Base-by-base conservation (phyloP, 2,888 invertebrate genomes). In the Drosophila leonis region DNA sequence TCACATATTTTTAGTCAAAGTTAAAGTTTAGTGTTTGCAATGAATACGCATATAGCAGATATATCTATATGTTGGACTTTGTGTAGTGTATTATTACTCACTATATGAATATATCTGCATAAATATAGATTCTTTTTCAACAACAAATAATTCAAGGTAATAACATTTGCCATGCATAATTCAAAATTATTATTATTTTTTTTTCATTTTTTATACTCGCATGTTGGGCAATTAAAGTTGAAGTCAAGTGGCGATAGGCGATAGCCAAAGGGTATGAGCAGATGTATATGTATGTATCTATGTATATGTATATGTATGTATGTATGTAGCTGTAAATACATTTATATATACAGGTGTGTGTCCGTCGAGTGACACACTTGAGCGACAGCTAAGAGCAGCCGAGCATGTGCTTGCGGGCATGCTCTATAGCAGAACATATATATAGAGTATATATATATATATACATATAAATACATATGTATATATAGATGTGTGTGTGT, bases 141-240 rank as follows among this genome's bases (percentile, higher is more conserved):
- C 61, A 31, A 66, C 65, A 62, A 49, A 67, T 62, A 52, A 72
- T 65, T 70, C 78, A 78, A 78, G 82, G 78, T 81, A 73, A 77
- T 65, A 57, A 60, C 61, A 67, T 61, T 66, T 60, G 44, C 60
- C 33, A 60, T 63, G 68, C 75, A 74, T 74, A 74, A 64, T 52
- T 75, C 44, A 59, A 33, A 27, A 29, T 70, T 57, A 20, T 44
- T 20, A 12, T 63, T 63, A 65, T 76, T 72, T 72, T 55, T 78
- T n/a, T n/a, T 24, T 24, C 2, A 3, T 10, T 56, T 20, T n/a
- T 44, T 12, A 52, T 44, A 29, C 24, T 41, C 62, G 54, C 63
- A 67, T 78, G 75, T 41, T 46, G 44, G 39, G 54, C 48, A 51
- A 61, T 63, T 54, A 57, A 78, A 78, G 68, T 68, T 55, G 61